Percentiles rank a stretch among this genome's conserved stretches.
Conservation (phyloP, 2,113 vertebrate genomes). For the Calyptommatus sinebrachiatus region DNA sequence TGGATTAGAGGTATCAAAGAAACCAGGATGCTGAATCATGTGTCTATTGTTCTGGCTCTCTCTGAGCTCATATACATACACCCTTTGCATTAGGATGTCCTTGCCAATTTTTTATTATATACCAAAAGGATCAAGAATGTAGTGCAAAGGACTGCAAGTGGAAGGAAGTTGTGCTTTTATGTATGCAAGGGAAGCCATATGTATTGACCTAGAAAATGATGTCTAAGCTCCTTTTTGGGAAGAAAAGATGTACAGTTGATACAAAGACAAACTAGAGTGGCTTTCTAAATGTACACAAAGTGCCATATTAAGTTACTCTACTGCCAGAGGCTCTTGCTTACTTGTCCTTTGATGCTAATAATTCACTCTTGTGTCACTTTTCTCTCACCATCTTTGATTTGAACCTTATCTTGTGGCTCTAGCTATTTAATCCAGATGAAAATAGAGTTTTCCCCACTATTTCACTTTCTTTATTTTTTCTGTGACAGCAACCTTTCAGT, state of each 20-base stretch:
- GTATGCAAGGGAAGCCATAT: background rate
- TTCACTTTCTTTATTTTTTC: background rate
- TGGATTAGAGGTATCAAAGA: slow-evolving; percentile 42
- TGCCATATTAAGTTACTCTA: slow-evolving; percentile 34
- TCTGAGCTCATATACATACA: background rate
- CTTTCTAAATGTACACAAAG: slow-evolving; percentile 1
- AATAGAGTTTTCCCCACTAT: background rate
- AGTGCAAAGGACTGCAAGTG: background rate
- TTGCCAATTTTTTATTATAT: slow-evolving; percentile 31
- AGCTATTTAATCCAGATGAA: slow-evolving; percentile 21
- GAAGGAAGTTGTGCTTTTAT: background rate
- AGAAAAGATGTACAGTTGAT: slow-evolving; percentile 28
- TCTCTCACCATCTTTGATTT: slow-evolving; percentile 45
- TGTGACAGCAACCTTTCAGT: slow-evolving; percentile 19
- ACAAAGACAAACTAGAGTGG: slow-evolving; percentile 5
- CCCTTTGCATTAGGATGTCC: slow-evolving; percentile 15
- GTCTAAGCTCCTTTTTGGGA: slow-evolving; percentile 30
- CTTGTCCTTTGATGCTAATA: slow-evolving; percentile 15
- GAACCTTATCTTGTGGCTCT: slow-evolving; percentile 29
- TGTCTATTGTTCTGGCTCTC: background rate
- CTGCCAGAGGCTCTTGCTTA: slow-evolving; percentile 15
- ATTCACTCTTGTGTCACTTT: slow-evolving; percentile 37
- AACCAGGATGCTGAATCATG: background rate
- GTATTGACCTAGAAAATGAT: slow-evolving; percentile 23
- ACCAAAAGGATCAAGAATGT: slow-evolving; percentile 16